Conservation (phyloP, 2,113 vertebrate genomes). For the Lepidothrix coronata region DNA sequence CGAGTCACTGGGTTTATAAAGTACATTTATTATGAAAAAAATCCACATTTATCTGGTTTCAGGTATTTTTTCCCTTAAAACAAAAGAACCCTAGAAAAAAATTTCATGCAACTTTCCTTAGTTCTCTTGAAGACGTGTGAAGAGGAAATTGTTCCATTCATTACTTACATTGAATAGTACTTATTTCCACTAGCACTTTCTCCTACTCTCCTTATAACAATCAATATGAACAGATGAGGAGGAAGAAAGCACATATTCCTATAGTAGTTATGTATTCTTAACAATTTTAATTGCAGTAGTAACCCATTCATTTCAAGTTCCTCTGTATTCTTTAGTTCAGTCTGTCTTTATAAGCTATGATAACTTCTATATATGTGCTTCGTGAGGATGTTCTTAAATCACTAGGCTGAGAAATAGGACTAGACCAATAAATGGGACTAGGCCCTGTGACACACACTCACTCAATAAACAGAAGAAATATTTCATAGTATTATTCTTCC, state of each 20-base stretch:
- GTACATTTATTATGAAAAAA: background rate
- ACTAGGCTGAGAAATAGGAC: background rate
- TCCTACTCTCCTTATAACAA: background rate
- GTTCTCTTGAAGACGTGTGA: background rate
- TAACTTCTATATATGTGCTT: background rate
- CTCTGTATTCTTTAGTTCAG: background rate
- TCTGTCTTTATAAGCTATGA: background rate
- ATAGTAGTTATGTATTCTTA: background rate
- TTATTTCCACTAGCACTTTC: background rate
- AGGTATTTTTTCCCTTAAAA: background rate
- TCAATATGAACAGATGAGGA: background rate
- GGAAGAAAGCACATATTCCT: background rate
- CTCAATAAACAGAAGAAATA: background rate
- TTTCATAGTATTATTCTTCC: background rate
- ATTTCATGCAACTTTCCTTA: background rate
- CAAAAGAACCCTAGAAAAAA: background rate
- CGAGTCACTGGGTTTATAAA: background rate
- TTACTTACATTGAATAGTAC: background rate
- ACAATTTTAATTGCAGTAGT: background rate
- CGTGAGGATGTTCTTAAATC: background rate
- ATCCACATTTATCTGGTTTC: fast-evolving
- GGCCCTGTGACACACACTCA: background rate
- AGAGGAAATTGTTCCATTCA: background rate
- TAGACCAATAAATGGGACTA: background rate
- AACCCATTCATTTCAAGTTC: background rate